Percentiles rank a stretch among this genome's conserved stretches.
Evolutionary conservation across 2,797 vertebrate species (phyloP).

Genomic region (Chiroxiphia lanceolata): DNA sequence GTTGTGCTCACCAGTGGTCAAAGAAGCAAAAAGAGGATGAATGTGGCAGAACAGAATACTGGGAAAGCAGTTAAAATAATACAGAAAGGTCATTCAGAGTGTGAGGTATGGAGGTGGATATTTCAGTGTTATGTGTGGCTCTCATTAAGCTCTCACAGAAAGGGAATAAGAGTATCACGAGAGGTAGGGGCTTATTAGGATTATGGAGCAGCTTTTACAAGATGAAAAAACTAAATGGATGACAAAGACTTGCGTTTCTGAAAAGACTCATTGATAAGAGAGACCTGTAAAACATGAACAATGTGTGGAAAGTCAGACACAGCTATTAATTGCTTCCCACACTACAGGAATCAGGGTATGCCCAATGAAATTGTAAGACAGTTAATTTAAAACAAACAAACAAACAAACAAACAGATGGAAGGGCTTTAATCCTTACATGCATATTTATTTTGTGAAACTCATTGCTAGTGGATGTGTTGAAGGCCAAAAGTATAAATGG

Average conservation of each 20-base stretch:
- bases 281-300: neutral
- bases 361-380: neutral
- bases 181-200: neutral
- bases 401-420: neutral
- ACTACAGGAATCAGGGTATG: neutral
- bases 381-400: neutral
- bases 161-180: neutral
- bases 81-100: neutral
- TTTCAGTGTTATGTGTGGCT: neutral
- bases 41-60: neutral
- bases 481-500: neutral
- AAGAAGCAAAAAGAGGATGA: neutral
- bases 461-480: neutral
- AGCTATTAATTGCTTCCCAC: neutral
- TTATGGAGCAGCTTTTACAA: neutral
- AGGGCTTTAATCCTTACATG: neutral
- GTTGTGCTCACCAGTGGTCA: neutral
- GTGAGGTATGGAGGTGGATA: neutral
- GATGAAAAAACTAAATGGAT: neutral
- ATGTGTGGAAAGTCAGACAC: neutral
- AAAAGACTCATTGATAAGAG: neutral
- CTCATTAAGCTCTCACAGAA: neutral
- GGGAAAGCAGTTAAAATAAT: neutral
- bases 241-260: neutral
- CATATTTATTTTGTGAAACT: neutral